Percentiles rank a stretch among this genome's conserved stretches.
Evolutionary conservation across 2,113 vertebrate species (phyloP).

Genomic region (Catharus bicknelli): DNA sequence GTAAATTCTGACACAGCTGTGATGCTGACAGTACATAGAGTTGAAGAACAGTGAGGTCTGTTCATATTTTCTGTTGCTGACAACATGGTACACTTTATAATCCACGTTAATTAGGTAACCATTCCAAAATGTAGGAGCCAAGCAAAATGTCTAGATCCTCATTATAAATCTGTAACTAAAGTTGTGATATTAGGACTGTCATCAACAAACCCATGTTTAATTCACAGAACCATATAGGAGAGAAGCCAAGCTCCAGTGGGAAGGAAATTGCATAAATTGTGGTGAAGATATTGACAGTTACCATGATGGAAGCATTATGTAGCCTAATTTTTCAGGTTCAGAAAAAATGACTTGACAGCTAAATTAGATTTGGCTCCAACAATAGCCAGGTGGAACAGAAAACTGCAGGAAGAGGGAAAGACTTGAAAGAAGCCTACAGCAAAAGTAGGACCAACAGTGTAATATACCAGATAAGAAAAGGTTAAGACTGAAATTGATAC

Average conservation of each 20-base stretch:
- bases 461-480: not conserved
- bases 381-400: not conserved
- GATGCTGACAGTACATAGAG: fast-evolving
- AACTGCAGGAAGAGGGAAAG: not conserved
- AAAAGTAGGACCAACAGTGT: too few species aligned
- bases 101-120: not conserved
- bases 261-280: not conserved
- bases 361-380: not conserved
- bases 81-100: not conserved
- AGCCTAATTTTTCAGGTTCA: not conserved
- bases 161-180: not conserved
- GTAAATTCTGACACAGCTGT: not conserved
- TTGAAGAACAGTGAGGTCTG: not conserved
- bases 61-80: not conserved
- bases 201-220: not conserved
- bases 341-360: not conserved
- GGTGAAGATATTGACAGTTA: not conserved
- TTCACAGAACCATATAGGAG: not conserved
- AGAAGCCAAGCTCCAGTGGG: not conserved
- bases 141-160: not conserved
- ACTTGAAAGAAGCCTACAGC: not conserved
- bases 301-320: not conserved
- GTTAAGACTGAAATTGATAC: not conserved
- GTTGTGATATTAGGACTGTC: not conserved
- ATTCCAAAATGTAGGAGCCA: not conserved